Evolutionary conservation across 2,888 invertebrate species (phyloP).

Genomic region (Neoaliturus tenellus): DNA sequence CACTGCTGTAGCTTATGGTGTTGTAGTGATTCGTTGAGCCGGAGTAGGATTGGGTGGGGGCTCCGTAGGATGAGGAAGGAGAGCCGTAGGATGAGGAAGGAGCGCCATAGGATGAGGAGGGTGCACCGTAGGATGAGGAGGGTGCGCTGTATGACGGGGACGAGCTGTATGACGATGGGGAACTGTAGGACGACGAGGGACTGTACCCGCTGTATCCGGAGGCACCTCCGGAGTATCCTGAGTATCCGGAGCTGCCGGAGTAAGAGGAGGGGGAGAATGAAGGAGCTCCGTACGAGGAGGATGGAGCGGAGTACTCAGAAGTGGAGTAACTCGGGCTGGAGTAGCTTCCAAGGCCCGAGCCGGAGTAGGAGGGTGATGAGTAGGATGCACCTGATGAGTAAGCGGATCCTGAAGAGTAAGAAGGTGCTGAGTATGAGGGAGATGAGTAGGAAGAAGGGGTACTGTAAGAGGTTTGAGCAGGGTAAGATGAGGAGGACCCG

Average conservation of each 20-base stretch:
- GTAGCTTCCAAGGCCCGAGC: constrained; percentile 7
- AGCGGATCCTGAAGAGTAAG: not conserved
- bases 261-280: constrained; percentile 30
- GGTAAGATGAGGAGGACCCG: not conserved
- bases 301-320: not conserved
- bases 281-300: constrained; percentile 12
- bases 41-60: constrained; percentile 19
- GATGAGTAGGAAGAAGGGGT: not conserved
- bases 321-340: constrained; percentile 35
- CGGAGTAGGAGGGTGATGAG: constrained; percentile 34
- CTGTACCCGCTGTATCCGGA: constrained; percentile 27
- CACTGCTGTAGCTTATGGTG: constrained; percentile 45
- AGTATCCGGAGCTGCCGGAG: constrained; percentile 7
- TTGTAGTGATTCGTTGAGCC: constrained; percentile 32
- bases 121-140: constrained; percentile 23
- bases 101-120: constrained; percentile 14
- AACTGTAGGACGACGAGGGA: not conserved
- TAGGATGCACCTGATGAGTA: not conserved
- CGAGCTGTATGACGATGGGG: not conserved
- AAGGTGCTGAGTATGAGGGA: constrained; percentile 7
- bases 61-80: constrained; percentile 36
- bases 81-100: constrained; percentile 38
- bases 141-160: not conserved
- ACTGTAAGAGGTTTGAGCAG: constrained; percentile 5
- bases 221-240: constrained; percentile 22